Conservation (phyloP, 1,140 invertebrate species). For the Leptinotarsa lineolata region DNA sequence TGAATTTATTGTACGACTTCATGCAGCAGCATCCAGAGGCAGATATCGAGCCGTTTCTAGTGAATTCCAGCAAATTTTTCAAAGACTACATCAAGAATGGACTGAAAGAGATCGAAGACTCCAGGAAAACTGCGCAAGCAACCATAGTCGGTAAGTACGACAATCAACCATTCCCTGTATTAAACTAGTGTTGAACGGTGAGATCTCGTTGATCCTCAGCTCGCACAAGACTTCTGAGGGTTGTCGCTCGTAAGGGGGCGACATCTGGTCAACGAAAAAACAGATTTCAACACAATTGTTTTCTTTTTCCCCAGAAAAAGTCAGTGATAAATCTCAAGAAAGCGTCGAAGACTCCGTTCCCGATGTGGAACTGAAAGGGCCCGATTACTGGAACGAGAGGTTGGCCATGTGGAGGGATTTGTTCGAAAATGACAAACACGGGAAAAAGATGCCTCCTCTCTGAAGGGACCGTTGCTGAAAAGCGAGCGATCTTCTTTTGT, state of each 20-base stretch:
- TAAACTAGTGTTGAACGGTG: not conserved
- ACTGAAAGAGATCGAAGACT: conserved; percentile 77
- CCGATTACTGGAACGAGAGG: conserved; percentile 12
- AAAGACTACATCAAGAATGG: conserved; percentile 90
- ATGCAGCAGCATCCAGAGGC: conserved; percentile 88
- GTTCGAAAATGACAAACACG: not conserved
- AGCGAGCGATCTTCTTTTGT: not conserved
- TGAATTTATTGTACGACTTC: conserved; percentile 87
- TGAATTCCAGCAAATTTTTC: conserved; percentile 88
- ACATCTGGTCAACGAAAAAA: too few relatives aligned
- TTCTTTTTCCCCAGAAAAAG: conserved; percentile 21
- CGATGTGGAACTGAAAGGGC: conserved; percentile 11
- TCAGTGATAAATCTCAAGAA: conserved; percentile 10
- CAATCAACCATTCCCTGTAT: not conserved
- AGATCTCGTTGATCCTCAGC: not conserved
- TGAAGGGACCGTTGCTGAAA: not conserved
- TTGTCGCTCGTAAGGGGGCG: too few relatives aligned
- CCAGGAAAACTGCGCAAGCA: conserved; percentile 54
- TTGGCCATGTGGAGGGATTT: conserved; percentile 13
- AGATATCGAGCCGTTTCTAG: conserved; percentile 87
- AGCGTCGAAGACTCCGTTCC: not conserved
- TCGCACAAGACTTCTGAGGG: too few relatives aligned
- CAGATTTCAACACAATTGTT: not conserved
- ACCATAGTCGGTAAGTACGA: conserved; percentile 30
- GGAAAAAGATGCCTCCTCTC: not conserved